These are phyloP conservation scores for Orchesella flavescens DNA, from an alignment of 2,888 invertebrate genomes.

Conservation along the genomic window DNA sequence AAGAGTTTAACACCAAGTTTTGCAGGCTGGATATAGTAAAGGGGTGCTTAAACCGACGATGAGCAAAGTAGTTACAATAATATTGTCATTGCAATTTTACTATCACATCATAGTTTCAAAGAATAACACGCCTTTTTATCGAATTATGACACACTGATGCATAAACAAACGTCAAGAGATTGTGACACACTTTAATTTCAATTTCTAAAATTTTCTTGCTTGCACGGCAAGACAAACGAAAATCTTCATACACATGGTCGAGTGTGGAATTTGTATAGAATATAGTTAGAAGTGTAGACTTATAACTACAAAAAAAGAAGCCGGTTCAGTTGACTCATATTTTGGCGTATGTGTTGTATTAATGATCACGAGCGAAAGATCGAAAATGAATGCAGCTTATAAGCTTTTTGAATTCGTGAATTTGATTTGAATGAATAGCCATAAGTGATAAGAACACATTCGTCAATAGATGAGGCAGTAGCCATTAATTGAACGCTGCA, in stretches of 20 bases:
- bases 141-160: slow-evolving; percentile 40
- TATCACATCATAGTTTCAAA: slow-evolving; percentile 24
- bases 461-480: too few relatives aligned
- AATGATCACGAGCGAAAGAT: too few relatives aligned
- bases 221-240: slow-evolving; percentile 1
- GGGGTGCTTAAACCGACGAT: too few relatives aligned
- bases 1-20: too few relatives aligned
- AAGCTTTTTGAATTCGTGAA: too few relatives aligned
- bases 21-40: too few relatives aligned
- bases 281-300: background rate
- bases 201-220: slow-evolving; percentile 33
- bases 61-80: background rate
- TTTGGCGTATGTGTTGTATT: background rate
- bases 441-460: too few relatives aligned
- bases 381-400: too few relatives aligned
- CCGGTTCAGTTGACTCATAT: slow-evolving; percentile 5
- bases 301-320: slow-evolving; percentile 1
- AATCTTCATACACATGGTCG: background rate
- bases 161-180: slow-evolving; percentile 26
- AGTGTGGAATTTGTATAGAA: too few relatives aligned
- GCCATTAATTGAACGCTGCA: too few relatives aligned
- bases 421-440: too few relatives aligned
- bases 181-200: slow-evolving; percentile 49
- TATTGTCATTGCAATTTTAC: slow-evolving; percentile 12
- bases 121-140: slow-evolving; percentile 46